Conservation (phyloP, 2,888 invertebrate species). For the Drosophila koepferae region DNA sequence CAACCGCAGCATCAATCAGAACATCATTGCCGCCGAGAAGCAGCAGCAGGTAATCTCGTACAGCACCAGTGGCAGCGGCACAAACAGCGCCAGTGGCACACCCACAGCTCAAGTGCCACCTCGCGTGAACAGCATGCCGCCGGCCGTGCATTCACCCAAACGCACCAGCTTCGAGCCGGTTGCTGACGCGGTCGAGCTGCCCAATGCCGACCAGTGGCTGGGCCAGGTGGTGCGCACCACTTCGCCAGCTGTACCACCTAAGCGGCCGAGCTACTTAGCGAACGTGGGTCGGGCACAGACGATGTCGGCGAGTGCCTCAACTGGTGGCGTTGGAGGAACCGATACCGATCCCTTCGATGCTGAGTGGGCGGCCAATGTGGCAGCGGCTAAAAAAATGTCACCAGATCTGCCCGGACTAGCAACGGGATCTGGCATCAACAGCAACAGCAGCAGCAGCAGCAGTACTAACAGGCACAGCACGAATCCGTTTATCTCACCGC, state of each 20-base stretch:
- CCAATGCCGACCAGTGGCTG: slow-evolving; percentile 94
- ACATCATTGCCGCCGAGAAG: slow-evolving; percentile 84
- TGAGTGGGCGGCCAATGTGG: slow-evolving; percentile 89
- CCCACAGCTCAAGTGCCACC: slow-evolving; percentile 87
- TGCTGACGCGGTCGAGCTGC: slow-evolving; percentile 86
- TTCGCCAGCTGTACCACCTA: slow-evolving; percentile 86
- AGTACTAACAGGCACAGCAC: slow-evolving; percentile 80
- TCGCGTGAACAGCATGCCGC: slow-evolving; percentile 86
- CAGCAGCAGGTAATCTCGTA: slow-evolving; percentile 71
- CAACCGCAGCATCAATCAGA: slow-evolving; percentile 87
- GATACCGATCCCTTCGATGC: slow-evolving; percentile 91
- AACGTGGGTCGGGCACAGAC: slow-evolving; percentile 88
- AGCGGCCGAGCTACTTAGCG: slow-evolving; percentile 86
- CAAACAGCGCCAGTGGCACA: slow-evolving; percentile 50
- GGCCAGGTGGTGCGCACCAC: slow-evolving; percentile 89
- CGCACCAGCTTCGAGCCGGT: slow-evolving; percentile 51
- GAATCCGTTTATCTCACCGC: slow-evolving; percentile 85
- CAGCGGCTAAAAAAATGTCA: slow-evolving; percentile 85
- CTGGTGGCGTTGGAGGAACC: slow-evolving; percentile 86
- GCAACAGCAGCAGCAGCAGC: slow-evolving; percentile 9
- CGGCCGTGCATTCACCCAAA: slow-evolving; percentile 81
- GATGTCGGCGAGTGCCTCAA: slow-evolving; percentile 86
- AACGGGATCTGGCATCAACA: slow-evolving; percentile 7
- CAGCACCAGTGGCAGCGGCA: slow-evolving; percentile 48
- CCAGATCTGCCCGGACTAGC: slow-evolving; percentile 83